Base-by-base conservation (phyloP, 2,113 vertebrate genomes). In the Macrotis lagotis region DNA sequence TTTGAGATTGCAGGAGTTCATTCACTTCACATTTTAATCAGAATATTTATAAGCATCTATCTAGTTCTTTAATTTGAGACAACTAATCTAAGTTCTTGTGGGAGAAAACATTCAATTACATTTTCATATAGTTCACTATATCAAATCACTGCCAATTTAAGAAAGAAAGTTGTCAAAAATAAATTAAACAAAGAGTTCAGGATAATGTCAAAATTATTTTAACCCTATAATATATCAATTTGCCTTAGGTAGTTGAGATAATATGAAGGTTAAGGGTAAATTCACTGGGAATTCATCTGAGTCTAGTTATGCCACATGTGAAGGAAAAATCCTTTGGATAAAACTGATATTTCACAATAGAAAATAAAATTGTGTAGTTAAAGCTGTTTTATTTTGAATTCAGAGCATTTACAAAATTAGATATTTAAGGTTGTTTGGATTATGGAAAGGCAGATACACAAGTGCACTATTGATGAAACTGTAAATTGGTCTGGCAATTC, bases 11-110 rank as follows among this genome's bases (percentile, higher is more conserved):
- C 44, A 90, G 50, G 44, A 94, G 12, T 91, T 93, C 48, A n/a
- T 50, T 52, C 90, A 92, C 90, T 93, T 97, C 88, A 98, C 96
- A 95, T 51, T 93, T 16, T 93, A 96, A 96, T 92, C 91, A 93
- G 48, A 95, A 55, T 94, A 91, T n/a, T 96, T 96, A 90, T 22
- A 95, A 94, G 12, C 8, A 91, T 14, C 25, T 94, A 44, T 91
- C 4, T 95, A 88, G 10, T 93, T 37, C 1, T 93, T 10, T 0
- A 94, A 88, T 95, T 51, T 94, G 94, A 91, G 48, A 91, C 44
- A 94, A 83, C 90, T 98, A 97, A 95, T 92, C 97, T 94, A 96
- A 16, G 48, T 47, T 98, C 89, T 97, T 94, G 94, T 51, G 96
- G 93, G 97, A 94, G 8, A 44, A 44, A 83, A 83, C 6, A 83